A percentile compares a stretch with the other conserved stretches of the same genome.
Evolutionary conservation across 2,888 invertebrate genomes (phyloP).

Genomic region (Adineta ricciae): DNA sequence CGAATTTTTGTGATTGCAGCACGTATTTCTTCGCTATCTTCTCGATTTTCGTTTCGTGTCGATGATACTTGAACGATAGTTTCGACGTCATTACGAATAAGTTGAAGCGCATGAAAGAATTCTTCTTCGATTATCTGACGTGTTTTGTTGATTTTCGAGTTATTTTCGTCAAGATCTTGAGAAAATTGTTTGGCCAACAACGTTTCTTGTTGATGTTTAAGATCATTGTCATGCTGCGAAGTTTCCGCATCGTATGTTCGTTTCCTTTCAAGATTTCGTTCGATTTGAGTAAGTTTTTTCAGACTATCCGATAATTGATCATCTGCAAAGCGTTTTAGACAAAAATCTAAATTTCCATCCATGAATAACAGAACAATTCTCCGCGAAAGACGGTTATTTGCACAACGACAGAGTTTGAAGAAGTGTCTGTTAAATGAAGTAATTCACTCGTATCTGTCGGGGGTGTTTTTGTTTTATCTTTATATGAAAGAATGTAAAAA

Average conservation of each 20-base stretch:
- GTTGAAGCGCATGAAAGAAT: neutral
- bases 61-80: neutral
- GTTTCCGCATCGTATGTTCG: neutral
- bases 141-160: neutral
- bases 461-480: no score
- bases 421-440: no score
- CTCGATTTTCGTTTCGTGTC: neutral
- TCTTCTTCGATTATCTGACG: neutral
- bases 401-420: no score
- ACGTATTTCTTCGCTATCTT: neutral
- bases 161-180: neutral
- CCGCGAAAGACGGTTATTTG: no score
- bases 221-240: neutral
- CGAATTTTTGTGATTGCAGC: neutral
- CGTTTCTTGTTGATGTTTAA: neutral
- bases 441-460: no score
- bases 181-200: neutral
- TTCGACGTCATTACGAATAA: neutral
- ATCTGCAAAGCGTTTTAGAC: neutral
- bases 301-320: neutral
- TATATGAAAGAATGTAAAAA: no score
- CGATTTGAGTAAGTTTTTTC: neutral
- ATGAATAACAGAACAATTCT: neutral
- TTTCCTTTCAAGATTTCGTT: neutral
- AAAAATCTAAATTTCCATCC: neutral